Evolutionary conservation across 2,113 vertebrate genomes (phyloP).

Genomic region (Diphyllodes magnificus): DNA sequence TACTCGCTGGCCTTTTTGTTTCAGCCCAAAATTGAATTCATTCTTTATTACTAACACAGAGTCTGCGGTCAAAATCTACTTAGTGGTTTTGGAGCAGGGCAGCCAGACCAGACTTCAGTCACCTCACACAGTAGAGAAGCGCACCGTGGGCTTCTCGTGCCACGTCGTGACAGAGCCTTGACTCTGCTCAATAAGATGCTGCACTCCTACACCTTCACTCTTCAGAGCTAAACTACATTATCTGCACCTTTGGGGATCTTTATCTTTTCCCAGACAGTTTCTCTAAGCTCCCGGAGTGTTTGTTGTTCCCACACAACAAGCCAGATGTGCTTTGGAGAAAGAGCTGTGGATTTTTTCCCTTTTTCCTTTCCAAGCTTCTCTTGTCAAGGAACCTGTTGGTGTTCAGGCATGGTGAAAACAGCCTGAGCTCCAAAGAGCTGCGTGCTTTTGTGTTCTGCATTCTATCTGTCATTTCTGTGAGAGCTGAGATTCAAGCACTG

Average conservation of each 20-base stretch:
- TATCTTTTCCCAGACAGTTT: neutral
- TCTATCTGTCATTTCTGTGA: neutral
- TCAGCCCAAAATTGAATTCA: neutral
- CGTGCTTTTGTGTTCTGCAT: neutral
- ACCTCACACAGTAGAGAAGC: neutral
- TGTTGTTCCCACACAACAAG: neutral
- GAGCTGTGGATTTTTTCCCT: neutral
- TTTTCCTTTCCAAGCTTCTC: neutral
- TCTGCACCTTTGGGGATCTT: neutral
- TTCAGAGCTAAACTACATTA: neutral
- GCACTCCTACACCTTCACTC: neutral
- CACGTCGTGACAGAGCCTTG: rapidly evolving
- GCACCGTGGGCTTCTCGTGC: rapidly evolving
- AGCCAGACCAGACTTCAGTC: neutral
- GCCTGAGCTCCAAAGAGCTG: neutral
- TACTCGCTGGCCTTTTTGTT: neutral
- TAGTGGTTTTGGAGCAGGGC: neutral
- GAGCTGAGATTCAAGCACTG: neutral
- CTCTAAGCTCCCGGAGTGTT: neutral
- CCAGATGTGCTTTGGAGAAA: neutral
- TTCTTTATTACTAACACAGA: neutral
- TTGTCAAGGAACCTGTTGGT: neutral
- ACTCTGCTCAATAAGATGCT: neutral
- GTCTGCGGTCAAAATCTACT: neutral
- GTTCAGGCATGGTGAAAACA: neutral